These are phyloP conservation scores for Agrilus planipennis DNA, from an alignment of 1,140 invertebrate species.

Conservation along the genomic window DNA sequence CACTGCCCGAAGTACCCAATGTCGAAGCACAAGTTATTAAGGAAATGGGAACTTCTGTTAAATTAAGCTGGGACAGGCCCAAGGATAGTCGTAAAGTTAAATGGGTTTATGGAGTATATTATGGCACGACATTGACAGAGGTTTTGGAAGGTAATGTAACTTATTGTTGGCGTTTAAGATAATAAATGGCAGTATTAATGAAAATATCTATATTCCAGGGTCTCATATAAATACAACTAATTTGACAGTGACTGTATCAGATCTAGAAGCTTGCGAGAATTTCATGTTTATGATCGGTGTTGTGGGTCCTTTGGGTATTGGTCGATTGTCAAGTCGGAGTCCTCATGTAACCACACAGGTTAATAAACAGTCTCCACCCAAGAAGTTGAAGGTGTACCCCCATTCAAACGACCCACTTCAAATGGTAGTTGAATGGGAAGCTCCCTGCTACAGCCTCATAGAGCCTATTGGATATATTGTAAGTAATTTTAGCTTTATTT, in stretches of 20 bases:
- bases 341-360: constrained; percentile 47
- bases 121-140: constrained; percentile 38
- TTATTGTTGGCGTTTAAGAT: neutral
- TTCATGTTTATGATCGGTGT: constrained; percentile 65
- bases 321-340: constrained; percentile 45
- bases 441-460: constrained; percentile 32
- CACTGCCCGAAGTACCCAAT: constrained; percentile 38
- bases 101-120: constrained; percentile 55
- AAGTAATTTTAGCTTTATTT: constrained; percentile 8
- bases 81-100: constrained; percentile 39
- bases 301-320: constrained; percentile 46
- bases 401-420: constrained; percentile 12
- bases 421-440: constrained; percentile 38
- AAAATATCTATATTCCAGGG: constrained; percentile 37
- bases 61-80: constrained; percentile 50
- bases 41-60: constrained; percentile 47
- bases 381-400: constrained; percentile 34
- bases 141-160: constrained; percentile 37
- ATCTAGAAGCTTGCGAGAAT: constrained; percentile 56
- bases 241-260: constrained; percentile 42
- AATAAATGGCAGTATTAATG: neutral
- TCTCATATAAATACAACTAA: constrained; percentile 43
- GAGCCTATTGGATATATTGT: constrained; percentile 19
- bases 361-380: constrained; percentile 47
- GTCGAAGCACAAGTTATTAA: constrained; percentile 41